Base-by-base conservation (phyloP, 1,140 invertebrate species). In the Scaptomyza pallida region DNA sequence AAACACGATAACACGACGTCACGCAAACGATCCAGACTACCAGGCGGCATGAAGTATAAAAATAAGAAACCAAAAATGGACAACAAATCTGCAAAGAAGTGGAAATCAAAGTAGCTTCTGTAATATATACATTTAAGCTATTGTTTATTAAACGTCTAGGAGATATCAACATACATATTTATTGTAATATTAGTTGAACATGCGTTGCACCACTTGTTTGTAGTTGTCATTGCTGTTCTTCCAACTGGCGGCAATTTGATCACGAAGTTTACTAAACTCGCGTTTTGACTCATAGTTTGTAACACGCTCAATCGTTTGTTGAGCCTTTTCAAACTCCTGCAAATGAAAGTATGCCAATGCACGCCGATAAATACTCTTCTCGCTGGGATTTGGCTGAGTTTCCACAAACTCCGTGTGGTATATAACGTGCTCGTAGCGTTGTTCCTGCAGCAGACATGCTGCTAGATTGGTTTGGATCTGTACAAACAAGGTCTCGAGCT, bases 391-490 rank as follows among this genome's bases (percentile, higher is more conserved):
- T 15, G 72, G 51, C 4, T 69, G 43, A 2, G 70, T 64, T 13
- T 91, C 89, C 4, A 91, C 89, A 52, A 91, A 91, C 17, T 89
- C 61, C 0, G 89, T 91, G n/a, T 86, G 72, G 54, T 89, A 89
- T 21, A 91, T 50, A 4, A 91, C 91, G 47, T 91, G 89, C 41
- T 91, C 91, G 54, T 83, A 91, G 8, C 91, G 89, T 15, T 90
- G 52, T 52, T 91, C 73, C 52, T 78, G 79, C 8, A 91, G 50
- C 51, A 91, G 44, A 43, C 90, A 91, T 0, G 90, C 90, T 0
- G 90, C 82, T 21, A 91, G 48, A 72, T 91, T 91, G 0, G 79
- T 86, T 63, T 91, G 85, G 6, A 91, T 65, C 48, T 86, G 88
- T 8, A 90, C 56, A 10, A 91, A 83, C 0, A 91, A 54, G 9